phyloP scores from a whole-genome alignment of 2,888 invertebrate genomes.

The Rotaria socialis region DNA sequence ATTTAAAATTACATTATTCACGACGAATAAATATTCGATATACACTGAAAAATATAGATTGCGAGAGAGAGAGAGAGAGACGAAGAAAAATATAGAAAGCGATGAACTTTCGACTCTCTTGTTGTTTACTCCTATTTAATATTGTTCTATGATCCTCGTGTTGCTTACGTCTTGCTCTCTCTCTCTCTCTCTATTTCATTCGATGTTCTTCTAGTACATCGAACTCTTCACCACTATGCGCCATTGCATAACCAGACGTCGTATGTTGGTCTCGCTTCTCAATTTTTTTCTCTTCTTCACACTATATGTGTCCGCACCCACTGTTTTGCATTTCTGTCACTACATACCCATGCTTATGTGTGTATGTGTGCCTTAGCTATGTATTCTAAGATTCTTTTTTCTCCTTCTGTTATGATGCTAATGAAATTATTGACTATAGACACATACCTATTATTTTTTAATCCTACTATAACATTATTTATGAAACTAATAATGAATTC shows the following conservation, averaged over 20 bases:
- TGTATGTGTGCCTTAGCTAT: neutral
- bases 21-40: neutral
- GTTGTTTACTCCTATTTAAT: neutral
- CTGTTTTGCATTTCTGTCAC: neutral
- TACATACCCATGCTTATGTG: neutral
- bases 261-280: neutral
- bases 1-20: neutral
- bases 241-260: neutral
- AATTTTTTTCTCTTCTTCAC: neutral
- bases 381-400: neutral
- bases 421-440: neutral
- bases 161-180: neutral
- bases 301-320: neutral
- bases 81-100: neutral
- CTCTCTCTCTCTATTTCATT: neutral
- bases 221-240: neutral
- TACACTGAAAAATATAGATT: neutral
- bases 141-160: neutral
- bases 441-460: neutral
- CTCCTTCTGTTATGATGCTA: neutral
- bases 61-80: neutral
- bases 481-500: no score
- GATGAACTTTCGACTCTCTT: constrained; percentile 18
- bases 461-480: no score
- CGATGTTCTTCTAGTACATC: neutral